These are phyloP conservation scores for Bombus superbus DNA, from an alignment of 1,140 invertebrate genomes.

Conservation along the genomic window DNA sequence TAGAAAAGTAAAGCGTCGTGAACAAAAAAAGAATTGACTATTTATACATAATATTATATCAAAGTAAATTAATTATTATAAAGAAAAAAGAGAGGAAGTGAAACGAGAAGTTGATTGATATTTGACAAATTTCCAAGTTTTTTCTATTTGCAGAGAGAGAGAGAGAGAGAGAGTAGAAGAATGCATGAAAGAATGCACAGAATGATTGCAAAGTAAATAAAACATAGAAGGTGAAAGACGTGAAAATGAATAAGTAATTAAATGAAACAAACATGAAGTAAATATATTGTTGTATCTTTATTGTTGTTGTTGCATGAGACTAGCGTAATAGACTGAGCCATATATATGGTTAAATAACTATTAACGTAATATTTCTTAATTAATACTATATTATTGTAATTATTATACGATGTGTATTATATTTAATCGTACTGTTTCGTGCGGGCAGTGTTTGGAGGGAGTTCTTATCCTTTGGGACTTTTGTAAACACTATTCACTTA, in stretches of 20 bases:
- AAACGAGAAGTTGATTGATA: constrained; percentile 56
- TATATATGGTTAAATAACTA: constrained; percentile 78
- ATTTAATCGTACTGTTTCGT: constrained; percentile 78
- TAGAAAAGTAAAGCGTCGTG: no score
- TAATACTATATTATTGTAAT: constrained; percentile 78
- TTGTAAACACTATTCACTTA: neutral
- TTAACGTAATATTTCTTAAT: constrained; percentile 80
- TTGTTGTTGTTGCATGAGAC: constrained; percentile 81
- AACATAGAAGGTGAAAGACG: constrained; percentile 43
- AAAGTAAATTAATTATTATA: constrained; percentile 66
- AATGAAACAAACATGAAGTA: constrained; percentile 70
- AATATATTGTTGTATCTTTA: constrained; percentile 81
- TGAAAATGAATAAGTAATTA: constrained; percentile 54
- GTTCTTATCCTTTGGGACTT: constrained; percentile 70
- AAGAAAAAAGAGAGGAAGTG: neutral
- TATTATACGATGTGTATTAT: constrained; percentile 79
- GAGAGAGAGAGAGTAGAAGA: constrained; percentile 38
- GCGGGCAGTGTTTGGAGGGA: constrained; percentile 74
- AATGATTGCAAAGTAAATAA: constrained; percentile 58
- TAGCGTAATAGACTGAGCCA: constrained; percentile 81
- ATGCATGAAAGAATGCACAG: constrained; percentile 56
- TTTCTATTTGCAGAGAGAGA: constrained; percentile 61
- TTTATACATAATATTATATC: constrained; percentile 70
- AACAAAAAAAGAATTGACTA: constrained; percentile 64
- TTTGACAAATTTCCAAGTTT: constrained; percentile 67